Percentiles rank a stretch among this genome's conserved stretches.
phyloP scores from a whole-genome alignment of 1,140 invertebrate species.

The Frieseomelitta varia region DNA sequence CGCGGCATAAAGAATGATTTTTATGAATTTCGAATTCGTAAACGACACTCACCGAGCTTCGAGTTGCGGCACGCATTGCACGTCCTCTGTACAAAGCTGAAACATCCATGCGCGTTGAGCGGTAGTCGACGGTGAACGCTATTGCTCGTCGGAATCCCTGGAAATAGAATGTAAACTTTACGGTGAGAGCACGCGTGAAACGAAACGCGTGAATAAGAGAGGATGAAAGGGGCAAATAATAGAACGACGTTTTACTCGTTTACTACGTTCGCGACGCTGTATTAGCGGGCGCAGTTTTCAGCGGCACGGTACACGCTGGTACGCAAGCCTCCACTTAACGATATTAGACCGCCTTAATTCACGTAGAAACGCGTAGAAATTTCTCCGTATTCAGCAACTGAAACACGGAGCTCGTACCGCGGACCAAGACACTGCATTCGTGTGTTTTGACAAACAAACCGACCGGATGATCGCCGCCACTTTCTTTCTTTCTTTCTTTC shows the following conservation, averaged over 20 bases:
- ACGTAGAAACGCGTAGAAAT: not conserved
- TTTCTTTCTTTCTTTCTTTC: slow-evolving; percentile 45
- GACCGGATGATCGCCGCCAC: not conserved
- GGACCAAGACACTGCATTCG: too few relatives aligned
- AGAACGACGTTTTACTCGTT: not conserved
- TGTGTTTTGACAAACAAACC: not conserved
- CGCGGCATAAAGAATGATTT: not conserved
- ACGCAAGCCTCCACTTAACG: not conserved
- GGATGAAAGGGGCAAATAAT: not conserved
- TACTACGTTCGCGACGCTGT: too few relatives aligned
- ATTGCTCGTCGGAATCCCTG: not conserved
- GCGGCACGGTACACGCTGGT: not conserved
- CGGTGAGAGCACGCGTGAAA: not conserved
- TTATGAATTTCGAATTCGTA: not conserved
- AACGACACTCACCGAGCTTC: slow-evolving; percentile 13
- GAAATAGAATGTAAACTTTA: slow-evolving; percentile 27
- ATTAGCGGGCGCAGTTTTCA: not conserved
- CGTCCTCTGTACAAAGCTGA: not conserved
- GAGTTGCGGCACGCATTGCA: not conserved
- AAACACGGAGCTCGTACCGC: not conserved
- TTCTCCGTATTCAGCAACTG: not conserved
- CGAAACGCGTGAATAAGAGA: not conserved
- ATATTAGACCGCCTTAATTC: slow-evolving; percentile 21
- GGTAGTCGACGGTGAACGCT: not conserved
- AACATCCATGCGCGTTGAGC: not conserved